Evolutionary conservation across 2,113 vertebrate genomes (phyloP).

Genomic region (Apeltes quadracus): DNA sequence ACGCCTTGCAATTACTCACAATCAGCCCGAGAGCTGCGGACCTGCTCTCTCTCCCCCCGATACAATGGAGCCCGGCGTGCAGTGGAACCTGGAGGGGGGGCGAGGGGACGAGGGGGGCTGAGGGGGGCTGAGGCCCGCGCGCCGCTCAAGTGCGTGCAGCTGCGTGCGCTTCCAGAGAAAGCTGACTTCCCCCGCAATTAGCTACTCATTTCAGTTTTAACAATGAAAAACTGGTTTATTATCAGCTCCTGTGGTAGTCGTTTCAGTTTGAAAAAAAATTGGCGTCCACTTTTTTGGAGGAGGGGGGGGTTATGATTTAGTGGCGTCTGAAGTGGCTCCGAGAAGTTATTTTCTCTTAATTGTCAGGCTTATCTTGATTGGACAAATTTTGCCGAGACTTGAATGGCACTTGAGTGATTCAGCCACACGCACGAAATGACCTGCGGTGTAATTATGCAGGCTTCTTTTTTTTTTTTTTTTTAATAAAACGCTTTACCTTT

Average conservation of each 20-base stretch:
- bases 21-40: slow-evolving; percentile 92
- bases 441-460: slow-evolving; percentile 54
- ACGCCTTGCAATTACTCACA: slow-evolving; percentile 94
- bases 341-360: slow-evolving; percentile 80
- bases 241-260: slow-evolving; percentile 86
- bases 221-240: slow-evolving; percentile 86
- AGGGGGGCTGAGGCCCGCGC: slow-evolving; percentile 73
- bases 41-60: slow-evolving; percentile 81
- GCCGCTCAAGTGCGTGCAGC: slow-evolving; percentile 98
- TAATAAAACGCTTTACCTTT: slow-evolving; percentile 34
- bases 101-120: too few species aligned
- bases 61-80: slow-evolving; percentile 92
- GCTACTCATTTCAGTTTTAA: slow-evolving; percentile 90
- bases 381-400: slow-evolving; percentile 63
- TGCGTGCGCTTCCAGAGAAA: slow-evolving; percentile 89
- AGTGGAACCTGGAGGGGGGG: slow-evolving; percentile 87
- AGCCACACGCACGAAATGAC: slow-evolving; percentile 52
- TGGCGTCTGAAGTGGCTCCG: slow-evolving; percentile 74
- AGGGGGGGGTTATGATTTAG: slow-evolving; percentile 67
- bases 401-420: slow-evolving; percentile 65
- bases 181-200: slow-evolving; percentile 92
- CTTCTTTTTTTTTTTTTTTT: too few species aligned
- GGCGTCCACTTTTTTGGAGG: slow-evolving; percentile 53
- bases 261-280: slow-evolving; percentile 49
- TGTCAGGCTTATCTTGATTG: slow-evolving; percentile 75